Evolutionary conservation across 2,888 invertebrate genomes (phyloP), one percentile per base, ranked within the genome.

Genomic region (Synanthedon formicaeformis): DNA sequence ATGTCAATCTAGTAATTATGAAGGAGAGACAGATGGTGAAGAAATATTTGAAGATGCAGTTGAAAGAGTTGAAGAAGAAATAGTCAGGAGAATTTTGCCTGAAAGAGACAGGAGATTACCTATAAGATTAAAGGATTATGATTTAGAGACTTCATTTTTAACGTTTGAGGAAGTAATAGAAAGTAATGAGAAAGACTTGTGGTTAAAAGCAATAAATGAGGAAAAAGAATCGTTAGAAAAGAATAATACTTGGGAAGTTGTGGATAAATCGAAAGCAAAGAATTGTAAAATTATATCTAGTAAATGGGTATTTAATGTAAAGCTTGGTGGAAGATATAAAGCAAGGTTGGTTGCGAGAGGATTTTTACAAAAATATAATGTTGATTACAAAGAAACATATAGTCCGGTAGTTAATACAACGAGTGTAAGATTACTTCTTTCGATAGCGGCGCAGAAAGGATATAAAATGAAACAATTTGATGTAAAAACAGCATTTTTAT

Each of bases 401-500:
- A 41, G 41, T 41, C 41, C 41, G 8, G 41, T 41, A 12, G 51
- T 51, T 18, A 51, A 51, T 41, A 51, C 40, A 40, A 51, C 40
- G 40, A 41, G 14, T 40, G 18, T 51, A 18, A 51, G 51, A 41
- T 18, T 51, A 13, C 13, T 51, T 40, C 16, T 51, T 12, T 50
- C 50, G 5, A 50, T 51, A 34, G 40, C 49, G 18, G 51, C 49
- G 10, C n/a, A 52, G 14, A n/a, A 52, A 23, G 48, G 50, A 14
- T 51, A 27, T 2, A 41, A 51, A 49, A 18, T 51, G 11, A 41
- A 27, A 45, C 51, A 51, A 52, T 52, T 54, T 40, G 52, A 54
- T 52, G 18, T 52, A 2, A 52, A 52, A 18, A 54, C 54, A 23
- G 54, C 54, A n/a, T 54, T 54, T 52, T 41, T 52, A 27, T 13